Percentiles rank a stretch among this genome's conserved stretches.
phyloP scores from a whole-genome alignment of 1,140 invertebrate species.

The Achatina immaculata region DNA sequence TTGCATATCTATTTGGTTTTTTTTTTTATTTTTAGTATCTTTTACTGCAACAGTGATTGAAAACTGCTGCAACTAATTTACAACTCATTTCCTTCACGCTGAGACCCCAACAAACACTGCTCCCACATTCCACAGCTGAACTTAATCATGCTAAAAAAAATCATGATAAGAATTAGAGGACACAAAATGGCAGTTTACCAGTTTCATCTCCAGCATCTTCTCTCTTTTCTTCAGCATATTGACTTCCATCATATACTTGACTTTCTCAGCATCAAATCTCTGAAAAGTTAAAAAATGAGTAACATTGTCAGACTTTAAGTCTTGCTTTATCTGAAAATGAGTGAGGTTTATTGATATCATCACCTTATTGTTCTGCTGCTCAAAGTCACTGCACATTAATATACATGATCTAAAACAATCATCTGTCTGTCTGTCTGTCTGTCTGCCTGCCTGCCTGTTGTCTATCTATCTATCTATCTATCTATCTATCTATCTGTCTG shows the following conservation, averaged over 20 bases:
- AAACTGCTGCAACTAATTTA: not conserved
- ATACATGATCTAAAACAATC: too few relatives aligned
- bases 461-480: too few relatives aligned
- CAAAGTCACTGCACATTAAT: too few relatives aligned
- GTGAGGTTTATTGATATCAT: too few relatives aligned
- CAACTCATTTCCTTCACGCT: not conserved
- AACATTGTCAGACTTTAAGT: not conserved
- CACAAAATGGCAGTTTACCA: constrained; percentile 50
- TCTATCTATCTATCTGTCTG: too few relatives aligned
- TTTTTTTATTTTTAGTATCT: not conserved
- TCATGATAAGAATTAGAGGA: not conserved
- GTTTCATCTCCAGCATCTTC: constrained; percentile 60
- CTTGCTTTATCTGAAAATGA: too few relatives aligned
- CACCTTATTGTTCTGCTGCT: too few relatives aligned
- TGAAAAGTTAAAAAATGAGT: not conserved
- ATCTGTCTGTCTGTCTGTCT: too few relatives aligned
- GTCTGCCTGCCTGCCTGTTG: too few relatives aligned
- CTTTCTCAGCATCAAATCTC: constrained; percentile 62
- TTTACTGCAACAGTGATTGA: not conserved
- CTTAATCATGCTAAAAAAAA: constrained; percentile 5
- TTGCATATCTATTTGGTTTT: not conserved
- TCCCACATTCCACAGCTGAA: not conserved
- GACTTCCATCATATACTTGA: constrained; percentile 64
- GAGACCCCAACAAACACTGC: not conserved
- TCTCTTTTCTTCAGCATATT: constrained; percentile 59